Evolutionary conservation across 2,888 invertebrate species (phyloP), one percentile per base, ranked within the genome.

Genomic region (Noctua janthina): DNA sequence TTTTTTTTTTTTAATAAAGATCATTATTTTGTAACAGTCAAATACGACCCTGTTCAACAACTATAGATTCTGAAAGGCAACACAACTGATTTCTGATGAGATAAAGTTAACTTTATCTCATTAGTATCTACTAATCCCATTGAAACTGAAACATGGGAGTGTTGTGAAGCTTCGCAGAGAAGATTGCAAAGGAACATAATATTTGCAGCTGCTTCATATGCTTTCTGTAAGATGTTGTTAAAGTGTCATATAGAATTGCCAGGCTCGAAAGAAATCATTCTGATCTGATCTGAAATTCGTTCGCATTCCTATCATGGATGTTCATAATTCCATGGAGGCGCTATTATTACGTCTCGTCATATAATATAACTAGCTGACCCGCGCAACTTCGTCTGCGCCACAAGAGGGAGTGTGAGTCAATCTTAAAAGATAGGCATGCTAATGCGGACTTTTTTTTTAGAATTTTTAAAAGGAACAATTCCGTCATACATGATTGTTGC

Each of bases 311-410:
- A 23, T 51, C 43, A 39, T 62, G 49, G 49, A 35, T 67, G 59
- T 71, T 79, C 23, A 71, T 71, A 80, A 79, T 51, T 76, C 76
- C 13, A n/a, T 10, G 51, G 59, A 43, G 56, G 56, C 70, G 49
- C 59, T 35, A 15, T 67, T 46, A 71, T 71, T 46, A 67, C 51
- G 59, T 51, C 17, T 49, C 23, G 59, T 51, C 66, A 51, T 59
- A 54, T 67, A 43, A 29, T 56, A 51, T 5, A 5, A 39, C 39
- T 39, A 39, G 39, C 39, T 39, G 39, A 39, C 39, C 39, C 39
- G 39, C 39, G 39, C 39, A 5, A 39, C 39, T 39, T 39, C 39
- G 39, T 39, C 39, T 39, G 39, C 39, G 39, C 39, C 5, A 39
- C 39, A 39, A 39, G 39, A 39, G 5, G 39, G 39, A 39, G 39